Conservation (phyloP, 2,888 invertebrate species). For the Tiliacea aurago region DNA sequence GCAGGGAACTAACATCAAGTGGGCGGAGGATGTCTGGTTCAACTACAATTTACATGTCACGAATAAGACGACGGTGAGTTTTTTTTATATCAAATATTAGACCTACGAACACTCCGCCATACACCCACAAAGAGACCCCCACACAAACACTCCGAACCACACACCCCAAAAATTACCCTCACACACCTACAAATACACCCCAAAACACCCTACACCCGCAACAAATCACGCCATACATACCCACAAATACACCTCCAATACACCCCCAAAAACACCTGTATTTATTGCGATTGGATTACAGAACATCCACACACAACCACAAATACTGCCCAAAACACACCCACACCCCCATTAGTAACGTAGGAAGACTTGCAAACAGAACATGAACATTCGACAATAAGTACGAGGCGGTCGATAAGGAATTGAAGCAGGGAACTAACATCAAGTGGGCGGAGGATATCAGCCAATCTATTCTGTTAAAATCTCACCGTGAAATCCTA, state of each 20-base stretch:
- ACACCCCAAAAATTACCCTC: not conserved
- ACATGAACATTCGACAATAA: conserved; percentile 91
- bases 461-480: too few relatives aligned
- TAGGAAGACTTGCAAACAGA: conserved; percentile 94
- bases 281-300: too few relatives aligned
- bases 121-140: not conserved
- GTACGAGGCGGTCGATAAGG: conserved; percentile 88
- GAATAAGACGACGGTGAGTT: conserved; percentile 93
- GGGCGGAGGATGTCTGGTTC: conserved; percentile 70
- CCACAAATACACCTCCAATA: too few relatives aligned
- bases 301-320: too few relatives aligned
- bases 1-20: conserved; percentile 93
- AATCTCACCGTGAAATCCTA: too few relatives aligned
- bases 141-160: not conserved
- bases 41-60: too few relatives aligned
- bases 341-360: too few relatives aligned
- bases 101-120: too few relatives aligned
- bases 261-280: too few relatives aligned
- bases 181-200: not conserved
- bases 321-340: too few relatives aligned
- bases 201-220: not conserved
- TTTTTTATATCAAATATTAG: not conserved
- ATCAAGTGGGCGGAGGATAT: conserved; percentile 88
- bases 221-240: not conserved
- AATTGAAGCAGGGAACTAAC: conserved; percentile 93